Evolutionary conservation across 2,888 invertebrate species (phyloP), one percentile per base, ranked within the genome.

Genomic region (Hypomecis atomaria): DNA sequence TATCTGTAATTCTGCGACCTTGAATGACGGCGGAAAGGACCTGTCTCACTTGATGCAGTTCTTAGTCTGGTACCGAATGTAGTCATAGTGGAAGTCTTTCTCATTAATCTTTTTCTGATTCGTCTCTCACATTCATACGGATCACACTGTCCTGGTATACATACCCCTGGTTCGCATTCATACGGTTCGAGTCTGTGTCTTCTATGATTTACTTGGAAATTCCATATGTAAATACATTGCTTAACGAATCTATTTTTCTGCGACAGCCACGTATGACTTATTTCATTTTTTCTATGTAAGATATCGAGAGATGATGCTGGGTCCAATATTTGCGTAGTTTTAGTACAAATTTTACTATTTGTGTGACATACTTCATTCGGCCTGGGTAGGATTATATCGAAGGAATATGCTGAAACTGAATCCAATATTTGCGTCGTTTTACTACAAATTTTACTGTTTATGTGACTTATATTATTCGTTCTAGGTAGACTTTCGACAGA

Each of bases 91-190:
- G 52, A 40, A 40, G 40, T 40, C 23, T n/a, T 52, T 52, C n/a
- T 52, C 52, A 52, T 40, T 40, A 52, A 33, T 6, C 52, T 9
- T 52, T 42, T 40, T 23, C 23, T 40, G 6, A 52, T 62, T 36
- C 13, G n/a, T 36, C 57, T 60, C 6, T 47, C 53, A 49, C 61
- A 63, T 7, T 71, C 66, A 57, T 75, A 70, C 9, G 81, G 78
- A 65, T 82, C 67, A 61, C 81, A 78, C 59, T 77, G 57, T 4
- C 76, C 82, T 33, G 82, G 80, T 37, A 75, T 45, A 59, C 82
- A 82, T 36, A 77, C 65, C 47, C 73, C 75, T 45, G 80, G 80
- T 64, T 79, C 77, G 69, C 81, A 78, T 74, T 81, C 79, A 65
- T 81, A 78, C 4, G 75, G 75, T 55, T 77, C 66, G 49, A 80